Evolutionary conservation across 2,797 vertebrate species (phyloP), one percentile per base, ranked within the genome.

Genomic region (Sorex maritimensis): DNA sequence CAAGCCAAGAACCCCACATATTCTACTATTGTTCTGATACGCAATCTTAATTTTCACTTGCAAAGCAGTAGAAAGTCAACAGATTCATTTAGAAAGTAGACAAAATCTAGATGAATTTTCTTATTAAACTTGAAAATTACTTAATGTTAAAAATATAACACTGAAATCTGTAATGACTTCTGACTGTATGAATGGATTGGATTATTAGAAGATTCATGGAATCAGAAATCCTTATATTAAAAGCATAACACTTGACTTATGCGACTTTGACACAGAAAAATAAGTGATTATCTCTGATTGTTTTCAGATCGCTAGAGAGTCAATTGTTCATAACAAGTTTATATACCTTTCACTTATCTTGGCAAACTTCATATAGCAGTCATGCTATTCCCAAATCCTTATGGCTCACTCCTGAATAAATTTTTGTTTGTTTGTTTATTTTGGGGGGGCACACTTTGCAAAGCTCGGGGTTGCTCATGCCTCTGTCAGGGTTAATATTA

Each of bases 31-130:
- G 41, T 44, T 44, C 41, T 7, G 7, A 7, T 44, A 7, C 41
- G 7, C 63, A 72, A 68, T 78, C 58, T 86, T 86, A 19, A 34
- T 75, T 30, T 81, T 41, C 68, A 21, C 21, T 38, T 78, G 0
- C 23, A 46, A 6, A 81, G 10, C 21, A 72, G 24, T 78, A 14
- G 69, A 88, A 91, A 84, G 2, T 30, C n/a, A 14, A 73, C 19
- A 28, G 24, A 88, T 10, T 12, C 15, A 49, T 86, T 58, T 11
- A 52, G 68, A 26, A 94, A 87, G 13, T 26, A 94, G 87, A 68
- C 19, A 86, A 24, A 87, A 75, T 78, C 13, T 2, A 69, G 49
- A 87, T 11, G 28, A 7, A 73, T 2, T 73, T 65, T 73, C 38
- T 30, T 44, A 5, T 83, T 46, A 85, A 26, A 26, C 10, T 30